Evolutionary conservation across 2,113 vertebrate genomes (phyloP), one percentile per base, ranked within the genome.

Genomic region (Acanthisitta chloris): DNA sequence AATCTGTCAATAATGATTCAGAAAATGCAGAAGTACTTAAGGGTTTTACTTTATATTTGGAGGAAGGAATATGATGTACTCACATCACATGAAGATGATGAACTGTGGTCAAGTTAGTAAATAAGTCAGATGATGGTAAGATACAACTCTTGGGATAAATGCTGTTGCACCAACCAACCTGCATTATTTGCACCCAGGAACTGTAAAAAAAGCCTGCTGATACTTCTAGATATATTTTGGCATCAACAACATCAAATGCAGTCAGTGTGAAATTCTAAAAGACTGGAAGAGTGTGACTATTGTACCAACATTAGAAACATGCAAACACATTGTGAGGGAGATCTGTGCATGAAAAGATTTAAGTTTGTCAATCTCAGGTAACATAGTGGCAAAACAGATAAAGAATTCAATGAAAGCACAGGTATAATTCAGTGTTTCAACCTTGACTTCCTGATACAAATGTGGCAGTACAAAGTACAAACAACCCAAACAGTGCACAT

Each of bases 11-110:
- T 34, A 83, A 52, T 2, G 0, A 40, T 72, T 40, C 28, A 91
- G 65, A 84, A 96, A 96, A 96, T 92, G 89, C 77, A 87, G 95
- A 96, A 96, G 92, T 95, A 29, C 25, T 48, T 10, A 21, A 34
- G n/a, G 17, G 7, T 28, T 91, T 80, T 73, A 64, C 65, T 87
- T 92, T 72, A 10, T 79, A 59, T 86, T 86, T 86, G 80, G 59
- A 86, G 51, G 69, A 95, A 96, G n/a, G 38, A 81, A 61, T 86
- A 48, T 71, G 77, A 71, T 89, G 43, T n/a, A 74, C 43, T 16
- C 72, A 17, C 33, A 88, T 94, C 86, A 95, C 72, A 89, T 91
- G 96, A 67, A 87, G 48, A 94, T 92, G 92, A 92, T 48, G 38
- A 92, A 81, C 28, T 29, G 36, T 7, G 65, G 92, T 81, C 52